Base-by-base conservation (phyloP, 2,888 invertebrate species). In the Sipunculus nudus region DNA sequence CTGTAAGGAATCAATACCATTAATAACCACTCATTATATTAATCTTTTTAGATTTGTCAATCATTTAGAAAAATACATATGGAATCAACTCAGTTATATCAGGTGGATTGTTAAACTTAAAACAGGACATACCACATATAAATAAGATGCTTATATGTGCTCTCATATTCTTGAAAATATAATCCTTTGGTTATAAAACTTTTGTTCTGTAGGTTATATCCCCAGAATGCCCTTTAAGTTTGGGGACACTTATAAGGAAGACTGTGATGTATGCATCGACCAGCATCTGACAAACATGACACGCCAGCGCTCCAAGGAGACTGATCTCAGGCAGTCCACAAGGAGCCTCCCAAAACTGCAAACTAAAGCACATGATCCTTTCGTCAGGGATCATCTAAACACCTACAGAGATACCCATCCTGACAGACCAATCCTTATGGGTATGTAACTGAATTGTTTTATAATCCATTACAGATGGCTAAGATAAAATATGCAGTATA, bases 181-280 rank as follows among this genome's bases (percentile, higher is more conserved):
- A n/a, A n/a, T n/a, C n/a, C n/a, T n/a, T n/a, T n/a, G n/a, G n/a
- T n/a, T 13, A 35, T 35, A 35, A 35, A 35, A 8, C 19, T 21
- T 16, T 49, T 49, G 21, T n/a, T 23, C 43, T 50, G 10, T 54
- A 68, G 83, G 83, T 13, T 83, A 82, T 64, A 78, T 84, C 48
- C 84, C 84, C 13, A 66, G 79, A 45, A 74, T 77, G 75, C 73
- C 79, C 13, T 84, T 79, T 71, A 76, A 76, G 66, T 84, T 80
- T 70, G 82, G 83, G 35, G 75, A 76, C 55, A 82, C 82, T 28
- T 83, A 83, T 70, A 79, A 79, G 67, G 72, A 73, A 19, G 80
- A 81, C 65, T 82, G 81, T 65, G 82, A 83, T 61, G 62, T 67
- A 19, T 80, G 80, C 67, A 77, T 83, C 23, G 80, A 80, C 49